Evolutionary conservation across 2,888 invertebrate species (phyloP), one percentile per base, ranked within the genome.

Genomic region (Coleophora flavipennella): DNA sequence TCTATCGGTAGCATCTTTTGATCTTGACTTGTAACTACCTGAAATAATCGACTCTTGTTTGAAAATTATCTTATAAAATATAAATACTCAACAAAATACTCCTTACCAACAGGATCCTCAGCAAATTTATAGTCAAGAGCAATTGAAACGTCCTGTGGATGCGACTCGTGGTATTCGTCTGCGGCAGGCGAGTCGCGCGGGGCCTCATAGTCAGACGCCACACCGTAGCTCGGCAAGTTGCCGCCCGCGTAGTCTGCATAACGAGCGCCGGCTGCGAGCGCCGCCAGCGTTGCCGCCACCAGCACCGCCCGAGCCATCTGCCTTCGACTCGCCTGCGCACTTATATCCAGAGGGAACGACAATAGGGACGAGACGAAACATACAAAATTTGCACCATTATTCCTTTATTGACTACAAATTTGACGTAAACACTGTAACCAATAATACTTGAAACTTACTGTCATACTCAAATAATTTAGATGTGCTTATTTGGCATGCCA

Each of bases 91-190:
- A n/a, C n/a, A 20, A 20, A 20, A 20, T 20, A 4, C 20, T 20
- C 20, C 20, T 20, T 6, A 70, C 67, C 60, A 35, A 42, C 50
- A 27, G 50, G 35, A 25, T 67, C 63, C 35, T 75, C 76, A 29
- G 72, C 70, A 46, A 68, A 72, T 48, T 71, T 73, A 50, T 79
- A 79, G 52, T 79, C 77, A 25, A 63, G 59, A n/a, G 64, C 50
- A 13, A 69, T 64, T 25, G 69, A 54, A 12, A 62, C 62, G 37
- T 72, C 75, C 3, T 61, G 67, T 33, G 73, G 58, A 38, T 58
- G 11, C 10, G 29, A 10, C 38, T 75, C 75, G 7, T 67, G 67
- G 4, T 49, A 49, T 36, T 38, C 40, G 25, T 41, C n/a, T 43
- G 48, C 40, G 41, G 42, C 34, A 38, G 42, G 38, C 40, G 33